A percentile compares a stretch with the other conserved stretches of the same genome.
These are phyloP conservation scores for Limnephilus lunatus DNA, from an alignment of 2,888 invertebrate genomes.

Conservation along the genomic window DNA sequence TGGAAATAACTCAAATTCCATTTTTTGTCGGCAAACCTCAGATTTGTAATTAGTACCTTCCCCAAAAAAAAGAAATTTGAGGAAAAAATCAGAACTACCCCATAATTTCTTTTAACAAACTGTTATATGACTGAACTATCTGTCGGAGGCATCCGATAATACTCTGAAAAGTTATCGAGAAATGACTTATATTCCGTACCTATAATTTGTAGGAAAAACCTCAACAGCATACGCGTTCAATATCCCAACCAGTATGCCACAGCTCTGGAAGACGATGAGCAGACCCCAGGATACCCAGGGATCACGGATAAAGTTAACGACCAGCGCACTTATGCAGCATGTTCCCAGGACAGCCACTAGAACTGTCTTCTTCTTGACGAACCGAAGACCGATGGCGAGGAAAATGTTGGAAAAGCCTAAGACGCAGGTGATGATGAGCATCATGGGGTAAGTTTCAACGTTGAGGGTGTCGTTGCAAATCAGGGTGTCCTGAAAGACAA, in stretches of 20 bases:
- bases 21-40: too few relatives aligned
- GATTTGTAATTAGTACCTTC: too few relatives aligned
- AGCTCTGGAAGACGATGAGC: constrained; percentile 74
- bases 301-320: constrained; percentile 71
- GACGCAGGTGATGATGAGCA: constrained; percentile 74
- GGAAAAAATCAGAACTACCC: too few relatives aligned
- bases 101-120: too few relatives aligned
- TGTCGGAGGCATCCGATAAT: background rate
- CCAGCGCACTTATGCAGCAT: constrained; percentile 70
- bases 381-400: constrained; percentile 73
- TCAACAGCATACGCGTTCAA: constrained; percentile 76
- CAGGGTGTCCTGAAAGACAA: background rate
- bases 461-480: constrained; percentile 74
- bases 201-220: constrained; percentile 74
- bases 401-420: constrained; percentile 73
- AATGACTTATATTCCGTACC: constrained; percentile 68
- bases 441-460: constrained; percentile 73
- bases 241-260: constrained; percentile 74
- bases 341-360: constrained; percentile 71
- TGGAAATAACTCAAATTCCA: too few relatives aligned
- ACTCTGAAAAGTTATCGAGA: background rate
- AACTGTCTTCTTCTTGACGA: constrained; percentile 69
- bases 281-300: constrained; percentile 74
- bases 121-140: too few relatives aligned
- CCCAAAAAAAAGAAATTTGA: too few relatives aligned